phyloP scores from a whole-genome alignment of 2,797 vertebrate species.

The Sebastes trivittatus region DNA sequence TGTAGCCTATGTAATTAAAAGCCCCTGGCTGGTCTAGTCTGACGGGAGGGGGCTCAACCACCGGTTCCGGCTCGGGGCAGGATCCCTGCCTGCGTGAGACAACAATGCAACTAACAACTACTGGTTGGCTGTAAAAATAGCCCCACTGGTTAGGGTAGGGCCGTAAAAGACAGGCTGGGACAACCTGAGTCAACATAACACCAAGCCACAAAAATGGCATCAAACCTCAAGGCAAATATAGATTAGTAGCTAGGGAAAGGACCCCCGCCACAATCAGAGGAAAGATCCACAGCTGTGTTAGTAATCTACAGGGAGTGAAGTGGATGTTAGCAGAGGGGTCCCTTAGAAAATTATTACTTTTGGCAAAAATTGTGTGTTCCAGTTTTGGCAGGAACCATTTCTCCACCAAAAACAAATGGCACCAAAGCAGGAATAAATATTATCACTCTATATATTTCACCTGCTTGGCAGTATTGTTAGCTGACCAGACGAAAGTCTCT shows the following conservation, averaged over 20 bases:
- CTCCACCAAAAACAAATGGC: background rate
- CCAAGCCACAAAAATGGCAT: conserved; percentile 44
- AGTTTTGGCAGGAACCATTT: background rate
- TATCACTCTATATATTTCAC: too few relatives aligned
- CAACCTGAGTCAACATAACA: conserved; percentile 69
- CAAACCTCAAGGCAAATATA: conserved; percentile 4
- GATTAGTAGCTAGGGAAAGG: conserved; percentile 11
- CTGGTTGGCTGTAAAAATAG: conserved; percentile 61
- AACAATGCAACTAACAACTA: conserved; percentile 45
- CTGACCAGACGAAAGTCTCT: too few relatives aligned
- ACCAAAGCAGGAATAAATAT: background rate
- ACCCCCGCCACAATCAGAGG: background rate
- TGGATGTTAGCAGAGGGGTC: background rate
- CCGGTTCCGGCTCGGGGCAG: conserved; percentile 42
- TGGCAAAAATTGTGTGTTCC: background rate
- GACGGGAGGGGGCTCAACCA: conserved; percentile 25
- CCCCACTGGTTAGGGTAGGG: conserved; percentile 42
- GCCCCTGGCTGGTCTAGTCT: conserved; percentile 11
- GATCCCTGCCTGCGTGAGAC: conserved; percentile 30
- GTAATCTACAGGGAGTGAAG: background rate
- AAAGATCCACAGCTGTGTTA: background rate
- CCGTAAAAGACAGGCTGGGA: conserved; percentile 54
- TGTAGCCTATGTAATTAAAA: conserved; percentile 32
- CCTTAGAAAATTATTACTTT: background rate
- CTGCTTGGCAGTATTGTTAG: too few relatives aligned